Percentiles rank a stretch among this genome's conserved stretches.
Evolutionary conservation across 2,888 invertebrate genomes (phyloP).

Genomic region (Thymelicus acteon): DNA sequence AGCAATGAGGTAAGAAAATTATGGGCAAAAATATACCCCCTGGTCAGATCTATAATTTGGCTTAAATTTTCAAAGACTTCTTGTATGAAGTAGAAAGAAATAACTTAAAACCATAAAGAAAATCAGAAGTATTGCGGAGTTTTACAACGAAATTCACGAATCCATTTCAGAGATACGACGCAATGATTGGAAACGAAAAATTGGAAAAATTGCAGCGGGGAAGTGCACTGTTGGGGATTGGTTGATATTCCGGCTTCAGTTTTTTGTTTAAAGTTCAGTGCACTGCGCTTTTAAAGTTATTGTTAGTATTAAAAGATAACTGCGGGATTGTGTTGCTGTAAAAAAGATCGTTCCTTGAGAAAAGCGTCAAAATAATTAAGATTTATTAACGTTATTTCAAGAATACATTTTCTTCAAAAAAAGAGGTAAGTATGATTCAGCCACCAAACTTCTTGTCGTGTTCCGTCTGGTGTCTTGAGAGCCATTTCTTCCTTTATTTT

Average conservation of each 20-base stretch:
- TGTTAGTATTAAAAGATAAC: neutral
- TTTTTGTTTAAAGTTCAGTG: slow-evolving; percentile 10
- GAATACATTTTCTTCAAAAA: too few species aligned
- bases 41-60: neutral
- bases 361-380: too few species aligned
- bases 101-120: slow-evolving; percentile 5
- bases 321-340: neutral
- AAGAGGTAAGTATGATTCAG: too few species aligned
- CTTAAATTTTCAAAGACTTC: too few species aligned
- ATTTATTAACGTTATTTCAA: too few species aligned
- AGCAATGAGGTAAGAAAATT: neutral
- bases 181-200: slow-evolving; percentile 31
- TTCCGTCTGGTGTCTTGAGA: too few species aligned
- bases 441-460: too few species aligned
- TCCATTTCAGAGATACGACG: slow-evolving; percentile 26
- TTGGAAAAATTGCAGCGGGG: slow-evolving; percentile 29
- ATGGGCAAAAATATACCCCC: neutral
- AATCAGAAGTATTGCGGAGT: slow-evolving; percentile 23
- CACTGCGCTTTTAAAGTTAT: slow-evolving; percentile 5
- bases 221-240: slow-evolving; percentile 29
- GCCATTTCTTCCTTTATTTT: too few species aligned
- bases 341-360: too few species aligned
- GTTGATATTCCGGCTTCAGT: slow-evolving; percentile 12
- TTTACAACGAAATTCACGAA: slow-evolving; percentile 27
- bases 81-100: neutral